These are phyloP conservation scores for Scaptomyza caliginosa DNA, from an alignment of 2,888 invertebrate species.

Conservation along the genomic window DNA sequence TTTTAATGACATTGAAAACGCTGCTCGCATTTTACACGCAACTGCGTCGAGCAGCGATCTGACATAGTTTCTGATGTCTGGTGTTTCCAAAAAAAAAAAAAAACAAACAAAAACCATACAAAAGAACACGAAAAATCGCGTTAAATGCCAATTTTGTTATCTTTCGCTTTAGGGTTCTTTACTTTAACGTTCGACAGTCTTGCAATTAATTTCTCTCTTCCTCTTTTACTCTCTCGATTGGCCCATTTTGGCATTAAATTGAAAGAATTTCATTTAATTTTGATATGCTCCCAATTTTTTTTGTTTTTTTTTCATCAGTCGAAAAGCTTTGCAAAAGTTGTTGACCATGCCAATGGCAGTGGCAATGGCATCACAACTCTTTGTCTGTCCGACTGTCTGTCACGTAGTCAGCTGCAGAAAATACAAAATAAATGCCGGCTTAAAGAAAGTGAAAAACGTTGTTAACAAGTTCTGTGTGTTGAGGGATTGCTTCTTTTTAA, in stretches of 20 bases:
- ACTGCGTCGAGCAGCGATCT: conserved; percentile 11
- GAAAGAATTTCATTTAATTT: conserved; percentile 41
- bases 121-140: conserved; percentile 1
- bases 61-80: conserved; percentile 34
- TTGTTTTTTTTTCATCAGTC: conserved; percentile 5
- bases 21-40: conserved; percentile 36
- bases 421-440: conserved; percentile 33
- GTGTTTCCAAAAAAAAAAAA: conserved; percentile 2
- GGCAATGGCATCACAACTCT: conserved; percentile 31
- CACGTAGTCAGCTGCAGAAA: conserved; percentile 23
- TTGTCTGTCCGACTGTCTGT: conserved; percentile 8
- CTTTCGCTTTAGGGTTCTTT: conserved; percentile 21
- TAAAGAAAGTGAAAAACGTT: conserved; percentile 54
- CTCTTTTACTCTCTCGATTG: conserved; percentile 13
- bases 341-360: conserved; percentile 63
- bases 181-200: conserved; percentile 46
- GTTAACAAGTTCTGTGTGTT: conserved; percentile 52
- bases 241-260: conserved; percentile 42
- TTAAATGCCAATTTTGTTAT: conserved; percentile 28
- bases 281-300: not conserved
- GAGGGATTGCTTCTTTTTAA: conserved; percentile 3
- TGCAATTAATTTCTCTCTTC: conserved; percentile 35
- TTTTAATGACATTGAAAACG: conserved; percentile 70
- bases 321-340: conserved; percentile 25
- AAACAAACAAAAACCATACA: not conserved